A percentile compares a stretch with the other conserved stretches of the same genome.
Conservation (phyloP, 1,140 invertebrate species). For the Drosophila bocqueti region DNA sequence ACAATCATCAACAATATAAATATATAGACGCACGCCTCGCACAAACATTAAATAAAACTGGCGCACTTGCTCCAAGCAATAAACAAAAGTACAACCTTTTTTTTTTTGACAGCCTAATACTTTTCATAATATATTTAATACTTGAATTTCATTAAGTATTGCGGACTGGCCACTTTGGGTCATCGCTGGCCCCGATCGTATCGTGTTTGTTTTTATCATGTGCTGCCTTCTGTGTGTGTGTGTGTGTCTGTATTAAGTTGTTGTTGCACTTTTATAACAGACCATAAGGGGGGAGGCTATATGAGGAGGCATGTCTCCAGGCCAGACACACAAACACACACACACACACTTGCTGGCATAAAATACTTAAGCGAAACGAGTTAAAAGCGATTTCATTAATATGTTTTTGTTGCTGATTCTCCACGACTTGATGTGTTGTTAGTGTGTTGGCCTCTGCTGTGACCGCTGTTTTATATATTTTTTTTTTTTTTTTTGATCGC, state of each 20-base stretch:
- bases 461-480: slow-evolving; percentile 24
- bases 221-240: slow-evolving; percentile 27
- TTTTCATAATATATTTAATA: slow-evolving; percentile 48
- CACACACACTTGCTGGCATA: slow-evolving; percentile 21
- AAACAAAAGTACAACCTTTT: background rate
- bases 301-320: slow-evolving; percentile 56
- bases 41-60: slow-evolving; percentile 41
- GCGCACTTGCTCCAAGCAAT: slow-evolving; percentile 55
- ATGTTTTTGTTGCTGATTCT: slow-evolving; percentile 62
- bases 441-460: slow-evolving; percentile 35
- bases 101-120: slow-evolving; percentile 37
- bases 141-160: slow-evolving; percentile 52
- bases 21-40: background rate
- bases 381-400: slow-evolving; percentile 83
- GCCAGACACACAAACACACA: slow-evolving; percentile 18
- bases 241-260: slow-evolving; percentile 51
- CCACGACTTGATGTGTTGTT: slow-evolving; percentile 26
- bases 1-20: slow-evolving; percentile 18
- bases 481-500: slow-evolving; percentile 12
- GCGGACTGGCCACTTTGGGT: slow-evolving; percentile 58
- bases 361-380: slow-evolving; percentile 80
- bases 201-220: slow-evolving; percentile 75
- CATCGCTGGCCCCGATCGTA: slow-evolving; percentile 61
- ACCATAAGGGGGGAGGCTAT: slow-evolving; percentile 25
- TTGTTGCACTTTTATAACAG: slow-evolving; percentile 79